These are phyloP conservation scores for Pandemis corylana DNA, from an alignment of 2,888 invertebrate species.

Conservation along the genomic window DNA sequence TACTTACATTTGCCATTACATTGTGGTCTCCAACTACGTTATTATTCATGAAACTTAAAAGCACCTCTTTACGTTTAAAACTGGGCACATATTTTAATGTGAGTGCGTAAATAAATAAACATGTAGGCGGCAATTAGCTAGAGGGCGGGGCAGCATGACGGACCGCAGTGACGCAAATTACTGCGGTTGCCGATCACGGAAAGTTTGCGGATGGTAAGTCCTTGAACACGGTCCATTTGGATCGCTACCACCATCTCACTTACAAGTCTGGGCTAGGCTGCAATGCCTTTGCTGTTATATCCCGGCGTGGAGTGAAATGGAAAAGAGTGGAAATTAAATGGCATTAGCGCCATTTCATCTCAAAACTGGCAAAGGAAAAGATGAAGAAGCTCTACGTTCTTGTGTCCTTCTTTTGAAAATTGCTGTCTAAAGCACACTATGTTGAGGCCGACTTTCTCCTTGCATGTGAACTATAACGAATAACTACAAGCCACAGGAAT, in stretches of 20 bases:
- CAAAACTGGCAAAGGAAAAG: no score
- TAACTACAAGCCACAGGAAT: constrained; percentile 60
- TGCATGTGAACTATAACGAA: constrained; percentile 43
- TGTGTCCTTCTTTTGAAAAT: not conserved
- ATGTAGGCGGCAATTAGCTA: constrained; percentile 76
- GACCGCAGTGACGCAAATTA: constrained; percentile 56
- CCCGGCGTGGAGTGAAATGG: not conserved
- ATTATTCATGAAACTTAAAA: constrained; percentile 40
- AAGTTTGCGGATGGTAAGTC: not conserved
- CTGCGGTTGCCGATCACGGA: constrained; percentile 54
- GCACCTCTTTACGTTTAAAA: constrained; percentile 26
- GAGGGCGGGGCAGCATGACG: constrained; percentile 65
- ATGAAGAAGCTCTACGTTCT: not conserved
- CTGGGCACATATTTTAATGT: constrained; percentile 52
- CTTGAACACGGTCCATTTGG: not conserved
- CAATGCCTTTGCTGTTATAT: not conserved
- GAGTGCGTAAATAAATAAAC: constrained; percentile 67
- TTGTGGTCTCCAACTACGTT: constrained; percentile 18
- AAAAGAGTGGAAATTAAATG: not conserved
- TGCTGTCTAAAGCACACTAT: constrained; percentile 27
- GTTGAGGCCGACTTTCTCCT: constrained; percentile 36
- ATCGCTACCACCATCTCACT: not conserved
- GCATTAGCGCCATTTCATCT: no score
- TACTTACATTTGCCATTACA: not conserved
- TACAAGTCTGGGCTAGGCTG: not conserved